These are phyloP conservation scores for Oenanthe oenanthe DNA, from an alignment of 2,113 vertebrate genomes.

Conservation along the genomic window DNA sequence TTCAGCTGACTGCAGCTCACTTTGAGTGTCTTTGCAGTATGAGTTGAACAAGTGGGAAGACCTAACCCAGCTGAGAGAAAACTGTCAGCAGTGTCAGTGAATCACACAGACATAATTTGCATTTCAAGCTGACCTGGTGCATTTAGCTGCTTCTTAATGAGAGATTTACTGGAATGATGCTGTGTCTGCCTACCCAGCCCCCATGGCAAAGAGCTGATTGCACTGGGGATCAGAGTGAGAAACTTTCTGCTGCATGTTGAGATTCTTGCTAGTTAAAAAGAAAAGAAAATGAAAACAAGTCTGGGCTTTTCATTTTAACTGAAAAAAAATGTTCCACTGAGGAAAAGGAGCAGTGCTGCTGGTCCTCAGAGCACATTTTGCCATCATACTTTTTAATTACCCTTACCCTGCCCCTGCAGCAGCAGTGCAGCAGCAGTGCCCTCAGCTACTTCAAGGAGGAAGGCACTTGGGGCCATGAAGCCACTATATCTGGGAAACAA, in stretches of 20 bases:
- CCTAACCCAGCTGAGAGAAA: background rate
- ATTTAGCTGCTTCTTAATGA: conserved; percentile 24
- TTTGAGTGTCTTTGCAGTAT: background rate
- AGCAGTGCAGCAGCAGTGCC: background rate
- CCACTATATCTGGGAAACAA: background rate
- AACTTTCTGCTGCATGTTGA: background rate
- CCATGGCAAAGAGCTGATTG: background rate
- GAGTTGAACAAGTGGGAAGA: background rate
- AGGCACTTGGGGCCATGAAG: background rate
- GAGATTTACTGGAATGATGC: background rate
- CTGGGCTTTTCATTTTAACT: background rate
- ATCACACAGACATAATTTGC: background rate
- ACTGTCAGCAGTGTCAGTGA: background rate
- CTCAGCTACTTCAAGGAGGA: background rate
- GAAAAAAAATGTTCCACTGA: background rate
- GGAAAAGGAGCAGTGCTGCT: background rate
- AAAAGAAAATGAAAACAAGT: background rate
- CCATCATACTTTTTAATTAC: background rate
- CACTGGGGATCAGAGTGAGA: background rate
- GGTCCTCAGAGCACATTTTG: background rate
- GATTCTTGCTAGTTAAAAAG: background rate
- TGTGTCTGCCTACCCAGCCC: background rate
- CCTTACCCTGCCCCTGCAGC: background rate
- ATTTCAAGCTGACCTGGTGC: conserved; percentile 29
- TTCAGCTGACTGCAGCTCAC: background rate